Evolutionary conservation across 2,797 vertebrate genomes (phyloP).

Genomic region (Cirrhinus mrigala): DNA sequence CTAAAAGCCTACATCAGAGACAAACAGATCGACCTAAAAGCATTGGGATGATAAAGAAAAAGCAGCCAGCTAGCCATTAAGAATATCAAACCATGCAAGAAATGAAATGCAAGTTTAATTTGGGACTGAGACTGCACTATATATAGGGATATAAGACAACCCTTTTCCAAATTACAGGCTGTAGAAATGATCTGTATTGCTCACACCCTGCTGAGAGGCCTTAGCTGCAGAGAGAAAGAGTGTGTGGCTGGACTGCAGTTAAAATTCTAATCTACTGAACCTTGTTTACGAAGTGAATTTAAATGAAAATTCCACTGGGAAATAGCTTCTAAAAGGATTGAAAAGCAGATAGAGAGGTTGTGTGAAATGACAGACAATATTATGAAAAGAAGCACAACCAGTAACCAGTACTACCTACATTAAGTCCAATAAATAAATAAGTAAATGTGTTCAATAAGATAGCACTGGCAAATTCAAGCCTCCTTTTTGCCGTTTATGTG

Average conservation of each 20-base stretch:
- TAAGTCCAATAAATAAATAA: not conserved
- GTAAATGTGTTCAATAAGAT: not conserved
- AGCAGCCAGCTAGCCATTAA: not conserved
- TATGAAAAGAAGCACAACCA: not conserved
- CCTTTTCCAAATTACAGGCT: not conserved
- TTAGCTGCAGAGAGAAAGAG: slow-evolving; percentile 46
- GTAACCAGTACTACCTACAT: not conserved
- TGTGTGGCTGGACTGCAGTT: slow-evolving; percentile 46
- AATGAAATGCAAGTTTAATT: not conserved
- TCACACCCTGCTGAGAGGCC: not conserved
- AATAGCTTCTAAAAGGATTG: slow-evolving; percentile 51
- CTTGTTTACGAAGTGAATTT: slow-evolving; percentile 64
- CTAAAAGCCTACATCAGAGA: not conserved
- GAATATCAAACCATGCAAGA: not conserved
- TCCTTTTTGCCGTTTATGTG: not conserved
- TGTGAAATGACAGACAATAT: not conserved
- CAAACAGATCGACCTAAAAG: not conserved
- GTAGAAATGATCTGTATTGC: not conserved
- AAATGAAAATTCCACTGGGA: slow-evolving; percentile 62
- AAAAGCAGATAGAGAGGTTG: not conserved
- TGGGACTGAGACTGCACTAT: not conserved
- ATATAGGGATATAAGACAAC: not conserved
- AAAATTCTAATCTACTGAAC: slow-evolving; percentile 61
- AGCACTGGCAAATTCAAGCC: not conserved
- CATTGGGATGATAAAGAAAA: not conserved